Percentiles rank a stretch among this genome's conserved stretches.
phyloP scores from a whole-genome alignment of 2,888 invertebrate species.

The Pasiphila rectangulata region DNA sequence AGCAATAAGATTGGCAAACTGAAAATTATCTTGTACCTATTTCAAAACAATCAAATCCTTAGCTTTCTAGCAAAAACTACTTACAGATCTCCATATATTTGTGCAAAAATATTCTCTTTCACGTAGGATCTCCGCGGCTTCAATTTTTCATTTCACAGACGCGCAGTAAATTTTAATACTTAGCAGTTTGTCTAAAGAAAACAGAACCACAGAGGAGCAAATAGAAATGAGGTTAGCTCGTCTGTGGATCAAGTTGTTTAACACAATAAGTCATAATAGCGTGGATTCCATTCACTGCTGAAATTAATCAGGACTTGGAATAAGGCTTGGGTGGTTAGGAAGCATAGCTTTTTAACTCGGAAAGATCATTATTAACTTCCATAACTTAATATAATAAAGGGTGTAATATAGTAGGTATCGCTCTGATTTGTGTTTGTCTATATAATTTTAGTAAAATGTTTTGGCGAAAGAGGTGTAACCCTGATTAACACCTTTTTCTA shows the following conservation, averaged over 20 bases:
- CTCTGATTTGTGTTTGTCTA: too few relatives aligned
- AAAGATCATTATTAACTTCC: too few relatives aligned
- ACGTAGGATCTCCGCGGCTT: too few relatives aligned
- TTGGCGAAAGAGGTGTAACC: too few relatives aligned
- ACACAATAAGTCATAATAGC: conserved; percentile 1
- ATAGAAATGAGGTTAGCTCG: not conserved
- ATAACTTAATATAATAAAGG: too few relatives aligned
- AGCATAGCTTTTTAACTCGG: not conserved
- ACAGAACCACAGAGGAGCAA: not conserved
- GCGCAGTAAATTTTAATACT: not conserved
- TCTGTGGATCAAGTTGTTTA: not conserved
- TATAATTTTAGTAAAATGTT: too few relatives aligned
- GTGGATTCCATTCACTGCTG: not conserved
- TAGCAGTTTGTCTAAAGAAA: not conserved
- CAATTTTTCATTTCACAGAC: conserved; percentile 9
- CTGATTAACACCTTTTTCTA: too few relatives aligned
- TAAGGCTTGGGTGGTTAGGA: not conserved
- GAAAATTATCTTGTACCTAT: too few relatives aligned
- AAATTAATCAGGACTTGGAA: not conserved
- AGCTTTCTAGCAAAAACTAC: too few relatives aligned
- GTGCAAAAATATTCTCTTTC: not conserved
- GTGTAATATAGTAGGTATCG: too few relatives aligned
- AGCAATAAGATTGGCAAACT: too few relatives aligned
- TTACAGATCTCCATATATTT: not conserved
- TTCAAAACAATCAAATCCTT: too few relatives aligned